These are phyloP conservation scores for Zelleria hepariella DNA, from an alignment of 2,888 invertebrate species.

Conservation along the genomic window DNA sequence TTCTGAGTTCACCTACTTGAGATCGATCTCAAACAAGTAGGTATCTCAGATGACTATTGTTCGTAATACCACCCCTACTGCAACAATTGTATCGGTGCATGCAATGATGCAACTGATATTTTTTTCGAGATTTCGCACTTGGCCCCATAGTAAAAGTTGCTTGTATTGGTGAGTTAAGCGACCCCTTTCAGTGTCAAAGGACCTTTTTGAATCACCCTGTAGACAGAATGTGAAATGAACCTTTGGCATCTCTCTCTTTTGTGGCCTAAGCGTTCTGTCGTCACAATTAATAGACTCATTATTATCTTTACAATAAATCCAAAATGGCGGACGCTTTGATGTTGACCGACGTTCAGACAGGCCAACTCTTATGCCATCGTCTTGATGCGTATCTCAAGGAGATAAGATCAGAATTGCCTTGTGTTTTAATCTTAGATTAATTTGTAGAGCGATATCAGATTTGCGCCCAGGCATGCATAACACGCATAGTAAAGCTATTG, in stretches of 20 bases:
- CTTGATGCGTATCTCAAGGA: not conserved
- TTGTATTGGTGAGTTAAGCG: no score
- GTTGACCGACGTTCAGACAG: not conserved
- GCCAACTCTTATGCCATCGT: not conserved
- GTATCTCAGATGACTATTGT: no score
- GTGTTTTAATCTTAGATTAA: not conserved
- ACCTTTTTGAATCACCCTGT: not conserved
- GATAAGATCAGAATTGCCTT: not conserved
- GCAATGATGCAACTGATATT: no score
- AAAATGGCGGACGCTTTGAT: not conserved
- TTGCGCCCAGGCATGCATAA: not conserved
- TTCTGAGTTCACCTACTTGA: no score
- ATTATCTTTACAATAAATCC: not conserved
- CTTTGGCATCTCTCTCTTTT: not conserved
- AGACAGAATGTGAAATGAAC: not conserved
- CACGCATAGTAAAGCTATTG: not conserved
- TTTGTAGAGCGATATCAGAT: not conserved
- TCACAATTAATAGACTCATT: not conserved
- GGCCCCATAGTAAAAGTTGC: no score
- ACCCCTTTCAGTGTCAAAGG: no score
- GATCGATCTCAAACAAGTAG: no score
- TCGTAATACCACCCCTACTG: no score
- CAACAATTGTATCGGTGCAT: no score
- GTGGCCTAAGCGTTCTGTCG: not conserved
- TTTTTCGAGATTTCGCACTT: no score